Base-by-base conservation (phyloP, 1,140 invertebrate species). In the Scaptomyza montana region DNA sequence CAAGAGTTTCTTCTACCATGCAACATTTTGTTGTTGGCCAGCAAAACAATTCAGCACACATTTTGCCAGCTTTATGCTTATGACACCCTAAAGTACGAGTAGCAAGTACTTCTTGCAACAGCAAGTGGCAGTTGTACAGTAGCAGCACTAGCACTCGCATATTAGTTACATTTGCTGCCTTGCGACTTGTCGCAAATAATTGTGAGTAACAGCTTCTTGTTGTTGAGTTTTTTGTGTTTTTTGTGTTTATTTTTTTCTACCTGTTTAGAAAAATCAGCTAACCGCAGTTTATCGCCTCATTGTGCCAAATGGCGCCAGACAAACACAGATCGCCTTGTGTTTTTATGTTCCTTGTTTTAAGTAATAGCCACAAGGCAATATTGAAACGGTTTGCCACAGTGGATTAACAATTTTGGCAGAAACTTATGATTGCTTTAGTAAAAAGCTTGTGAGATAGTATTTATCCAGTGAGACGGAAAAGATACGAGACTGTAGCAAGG, bases 21-120 rank as follows among this genome's bases (percentile, higher is more conserved):
- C 36, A 16, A 19, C 61, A 59, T 78, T 70, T 60, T n/a, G 33
- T 81, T 63, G 46, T 64, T 77, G 65, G 60, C 61, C 55, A 68
- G 65, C 39, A 78, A 74, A 78, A 81, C 78, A 77, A 81, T 70
- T 78, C 66, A 56, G 53, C 63, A 64, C 66, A 82, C 61, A 69
- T 65, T 82, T 70, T 60, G 46, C 68, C 55, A 47, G 39, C 49
- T 57, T 66, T 66, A 66, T 72, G 69, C 54, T 71, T 71, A 65
- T 65, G 54, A 53, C 41, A 66, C 47, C 36, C 41, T 19, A 55
- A 43, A 21, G 49, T 54, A 55, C 57, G 43, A 46, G 43, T 46
- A 41, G 49, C 5, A 60, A 60, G 57, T 49, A 33, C 54, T 49
- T 49, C 46, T 30, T 39, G n/a, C 55, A 21, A 6, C 41, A 28